Percentiles rank a stretch among this genome's conserved stretches.
Evolutionary conservation across 2,113 vertebrate genomes (phyloP).

Genomic region (Vulpes ferrilata): DNA sequence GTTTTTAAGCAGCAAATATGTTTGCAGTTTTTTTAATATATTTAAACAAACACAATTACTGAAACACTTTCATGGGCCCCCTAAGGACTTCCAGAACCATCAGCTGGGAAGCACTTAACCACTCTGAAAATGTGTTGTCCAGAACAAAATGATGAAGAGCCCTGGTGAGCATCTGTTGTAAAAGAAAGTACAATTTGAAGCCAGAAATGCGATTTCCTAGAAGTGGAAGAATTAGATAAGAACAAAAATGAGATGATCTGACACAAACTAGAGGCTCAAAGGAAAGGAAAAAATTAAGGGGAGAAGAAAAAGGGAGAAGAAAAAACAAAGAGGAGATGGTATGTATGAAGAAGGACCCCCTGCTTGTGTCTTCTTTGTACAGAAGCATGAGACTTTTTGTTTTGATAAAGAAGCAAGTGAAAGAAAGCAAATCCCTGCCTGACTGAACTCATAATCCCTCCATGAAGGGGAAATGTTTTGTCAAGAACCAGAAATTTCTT

Average conservation of each 20-base stretch:
- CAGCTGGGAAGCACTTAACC: background rate
- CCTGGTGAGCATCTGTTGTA: background rate
- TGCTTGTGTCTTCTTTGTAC: background rate
- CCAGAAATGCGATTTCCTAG: background rate
- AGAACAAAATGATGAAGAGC: background rate
- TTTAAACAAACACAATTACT: background rate
- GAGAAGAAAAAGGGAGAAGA: background rate
- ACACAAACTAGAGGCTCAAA: background rate
- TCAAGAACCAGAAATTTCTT: constrained; percentile 36
- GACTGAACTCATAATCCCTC: background rate
- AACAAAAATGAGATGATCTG: background rate
- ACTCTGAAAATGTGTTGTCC: background rate
- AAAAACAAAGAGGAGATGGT: background rate
- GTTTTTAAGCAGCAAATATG: background rate
- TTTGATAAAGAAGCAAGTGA: background rate
- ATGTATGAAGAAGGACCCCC: background rate
- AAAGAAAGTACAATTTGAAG: background rate
- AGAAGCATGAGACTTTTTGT: background rate
- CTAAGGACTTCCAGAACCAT: background rate
- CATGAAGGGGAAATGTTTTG: background rate
- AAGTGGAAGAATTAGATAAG: background rate
- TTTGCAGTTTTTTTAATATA: background rate
- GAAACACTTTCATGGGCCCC: background rate
- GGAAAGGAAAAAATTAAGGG: background rate
- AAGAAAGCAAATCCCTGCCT: background rate